These are phyloP conservation scores for Hesperophylax magnus DNA, from an alignment of 1,140 invertebrate species.

Conservation along the genomic window DNA sequence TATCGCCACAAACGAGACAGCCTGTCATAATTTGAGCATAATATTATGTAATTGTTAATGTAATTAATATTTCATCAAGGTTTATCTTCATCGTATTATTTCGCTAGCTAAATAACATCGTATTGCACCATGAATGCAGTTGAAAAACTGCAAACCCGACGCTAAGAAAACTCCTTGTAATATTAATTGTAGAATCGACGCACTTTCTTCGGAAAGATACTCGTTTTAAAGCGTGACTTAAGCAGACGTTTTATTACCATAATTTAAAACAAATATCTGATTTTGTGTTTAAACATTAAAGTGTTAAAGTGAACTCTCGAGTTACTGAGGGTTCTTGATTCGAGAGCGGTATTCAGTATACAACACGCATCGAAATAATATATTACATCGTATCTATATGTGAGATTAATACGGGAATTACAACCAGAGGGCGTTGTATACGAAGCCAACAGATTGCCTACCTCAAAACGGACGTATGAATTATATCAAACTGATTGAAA, in stretches of 20 bases:
- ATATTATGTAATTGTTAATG: too few species aligned
- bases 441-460: neutral
- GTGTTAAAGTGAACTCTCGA: constrained; percentile 65
- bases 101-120: too few species aligned
- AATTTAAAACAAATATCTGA: constrained; percentile 74
- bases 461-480: constrained; percentile 7
- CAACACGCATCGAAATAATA: neutral
- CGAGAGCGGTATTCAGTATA: neutral
- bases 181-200: constrained; percentile 34
- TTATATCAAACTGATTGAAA: constrained; percentile 5
- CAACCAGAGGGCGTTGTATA: neutral
- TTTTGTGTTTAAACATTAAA: constrained; percentile 71
- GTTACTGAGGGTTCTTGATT: constrained; percentile 48
- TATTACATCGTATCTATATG: constrained; percentile 22
- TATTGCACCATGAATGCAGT: too few species aligned
- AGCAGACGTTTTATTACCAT: constrained; percentile 73
- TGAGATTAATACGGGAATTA: constrained; percentile 18
- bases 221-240: constrained; percentile 67
- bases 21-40: too few species aligned
- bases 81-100: neutral
- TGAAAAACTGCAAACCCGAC: too few species aligned
- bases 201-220: constrained; percentile 52
- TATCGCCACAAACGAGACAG: too few species aligned
- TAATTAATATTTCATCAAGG: neutral
- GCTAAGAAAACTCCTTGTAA: too few species aligned